Percentiles rank a stretch among this genome's conserved stretches.
These are phyloP conservation scores for Argynnis bischoffii DNA, from an alignment of 2,888 invertebrate species.

Conservation along the genomic window DNA sequence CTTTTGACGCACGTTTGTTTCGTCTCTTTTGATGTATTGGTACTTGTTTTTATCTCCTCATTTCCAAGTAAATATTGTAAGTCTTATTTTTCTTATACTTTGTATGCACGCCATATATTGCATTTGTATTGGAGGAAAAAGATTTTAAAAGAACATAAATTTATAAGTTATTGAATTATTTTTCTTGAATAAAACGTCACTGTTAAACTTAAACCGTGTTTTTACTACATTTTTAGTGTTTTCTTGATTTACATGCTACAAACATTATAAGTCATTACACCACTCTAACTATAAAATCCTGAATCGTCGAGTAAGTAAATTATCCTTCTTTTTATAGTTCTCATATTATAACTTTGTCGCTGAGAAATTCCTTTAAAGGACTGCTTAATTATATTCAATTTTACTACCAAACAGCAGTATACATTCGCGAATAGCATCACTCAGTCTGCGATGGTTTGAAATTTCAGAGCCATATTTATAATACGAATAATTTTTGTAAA, in stretches of 20 bases:
- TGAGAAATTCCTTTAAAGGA: too few relatives aligned
- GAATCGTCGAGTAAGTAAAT: not conserved
- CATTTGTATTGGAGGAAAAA: not conserved
- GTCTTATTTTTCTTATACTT: conserved; percentile 24
- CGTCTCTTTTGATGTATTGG: conserved; percentile 21
- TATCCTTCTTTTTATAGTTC: not conserved
- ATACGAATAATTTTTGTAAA: too few relatives aligned
- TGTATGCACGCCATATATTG: conserved; percentile 12
- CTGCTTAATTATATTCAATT: too few relatives aligned
- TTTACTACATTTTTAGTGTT: not conserved
- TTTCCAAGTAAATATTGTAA: conserved; percentile 26
- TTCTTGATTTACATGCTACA: not conserved
- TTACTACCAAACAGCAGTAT: too few relatives aligned
- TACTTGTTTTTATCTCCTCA: conserved; percentile 25
- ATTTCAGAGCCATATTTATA: too few relatives aligned
- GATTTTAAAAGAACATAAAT: not conserved
- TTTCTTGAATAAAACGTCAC: not conserved
- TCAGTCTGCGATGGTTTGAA: too few relatives aligned
- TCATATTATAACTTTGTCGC: too few relatives aligned
- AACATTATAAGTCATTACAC: not conserved
- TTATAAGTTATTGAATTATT: not conserved
- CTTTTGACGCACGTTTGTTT: conserved; percentile 28
- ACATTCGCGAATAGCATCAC: too few relatives aligned
- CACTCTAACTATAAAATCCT: not conserved
- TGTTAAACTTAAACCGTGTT: not conserved